Evolutionary conservation across 2,113 vertebrate genomes (phyloP).

Genomic region (Stercorarius parasiticus): DNA sequence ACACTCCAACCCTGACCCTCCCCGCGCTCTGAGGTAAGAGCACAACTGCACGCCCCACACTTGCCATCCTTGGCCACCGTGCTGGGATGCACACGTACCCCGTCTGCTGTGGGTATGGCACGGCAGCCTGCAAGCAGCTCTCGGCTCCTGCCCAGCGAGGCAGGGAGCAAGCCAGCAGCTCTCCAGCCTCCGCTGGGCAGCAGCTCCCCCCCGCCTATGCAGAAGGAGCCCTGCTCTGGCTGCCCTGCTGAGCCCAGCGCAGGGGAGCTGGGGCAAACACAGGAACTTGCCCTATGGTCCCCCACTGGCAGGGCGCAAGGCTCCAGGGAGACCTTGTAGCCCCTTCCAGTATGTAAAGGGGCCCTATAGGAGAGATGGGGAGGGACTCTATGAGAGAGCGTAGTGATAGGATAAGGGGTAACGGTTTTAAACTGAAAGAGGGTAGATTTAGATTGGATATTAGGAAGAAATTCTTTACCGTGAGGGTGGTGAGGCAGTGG

Average conservation of each 20-base stretch:
- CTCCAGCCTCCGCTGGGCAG: neutral
- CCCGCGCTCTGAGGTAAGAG: accelerated
- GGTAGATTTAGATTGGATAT: too few relatives aligned
- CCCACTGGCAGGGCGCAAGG: neutral
- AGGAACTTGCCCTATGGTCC: neutral
- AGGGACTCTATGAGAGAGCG: too few relatives aligned
- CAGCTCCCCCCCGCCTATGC: neutral
- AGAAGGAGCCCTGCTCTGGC: neutral
- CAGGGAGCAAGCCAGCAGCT: neutral
- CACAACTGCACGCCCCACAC: neutral
- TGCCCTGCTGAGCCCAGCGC: neutral
- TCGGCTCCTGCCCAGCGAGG: neutral
- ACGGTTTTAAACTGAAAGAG: too few relatives aligned
- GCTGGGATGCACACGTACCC: accelerated
- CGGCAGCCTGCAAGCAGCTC: neutral
- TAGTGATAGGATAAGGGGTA: too few relatives aligned
- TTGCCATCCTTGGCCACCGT: accelerated
- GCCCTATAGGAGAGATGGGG: too few relatives aligned
- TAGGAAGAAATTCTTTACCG: too few relatives aligned
- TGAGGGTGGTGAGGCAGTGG: too few relatives aligned
- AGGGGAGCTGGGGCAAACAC: neutral
- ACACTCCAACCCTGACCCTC: accelerated
- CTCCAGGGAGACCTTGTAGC: too few relatives aligned
- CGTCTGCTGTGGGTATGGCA: neutral
- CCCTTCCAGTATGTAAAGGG: too few relatives aligned